Conservation (phyloP, 1,140 invertebrate species). For the Ceratosolen fusciceps region DNA sequence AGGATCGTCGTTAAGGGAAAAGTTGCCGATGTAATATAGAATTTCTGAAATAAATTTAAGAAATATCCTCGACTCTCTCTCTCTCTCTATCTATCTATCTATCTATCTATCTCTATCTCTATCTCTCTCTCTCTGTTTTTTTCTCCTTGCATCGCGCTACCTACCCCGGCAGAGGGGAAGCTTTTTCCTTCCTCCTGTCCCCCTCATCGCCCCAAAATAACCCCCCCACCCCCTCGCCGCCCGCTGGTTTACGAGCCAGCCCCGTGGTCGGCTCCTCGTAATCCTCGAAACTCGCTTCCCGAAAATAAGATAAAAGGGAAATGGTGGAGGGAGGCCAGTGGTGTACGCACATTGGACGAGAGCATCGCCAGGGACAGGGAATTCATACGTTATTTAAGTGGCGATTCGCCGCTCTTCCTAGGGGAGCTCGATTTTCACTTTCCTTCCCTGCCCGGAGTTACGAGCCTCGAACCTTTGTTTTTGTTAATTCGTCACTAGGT, state of each 20-base stretch:
- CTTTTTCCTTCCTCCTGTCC: background rate
- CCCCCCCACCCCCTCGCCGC: no score
- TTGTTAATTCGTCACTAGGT: background rate
- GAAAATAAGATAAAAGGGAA: conserved; percentile 35
- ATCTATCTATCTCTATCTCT: no score
- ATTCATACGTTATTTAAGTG: conserved; percentile 23
- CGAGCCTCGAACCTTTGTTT: background rate
- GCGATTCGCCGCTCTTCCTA: background rate
- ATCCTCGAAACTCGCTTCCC: conserved; percentile 17
- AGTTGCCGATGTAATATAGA: conserved; percentile 7
- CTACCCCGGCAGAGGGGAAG: no score
- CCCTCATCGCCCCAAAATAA: no score
- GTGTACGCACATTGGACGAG: conserved; percentile 15
- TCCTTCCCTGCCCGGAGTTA: background rate
- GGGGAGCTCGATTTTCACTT: background rate
- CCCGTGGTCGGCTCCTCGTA: background rate
- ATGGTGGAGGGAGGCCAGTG: background rate
- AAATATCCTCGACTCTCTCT: background rate
- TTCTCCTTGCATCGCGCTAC: no score
- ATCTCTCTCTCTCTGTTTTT: no score
- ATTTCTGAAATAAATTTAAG: conserved; percentile 32
- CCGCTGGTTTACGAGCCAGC: conserved; percentile 8
- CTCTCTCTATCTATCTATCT: no score
- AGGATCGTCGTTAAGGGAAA: conserved; percentile 37
- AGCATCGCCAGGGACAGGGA: background rate